Evolutionary conservation across 2,888 invertebrate genomes (phyloP).

Genomic region (Eupithecia inturbata): DNA sequence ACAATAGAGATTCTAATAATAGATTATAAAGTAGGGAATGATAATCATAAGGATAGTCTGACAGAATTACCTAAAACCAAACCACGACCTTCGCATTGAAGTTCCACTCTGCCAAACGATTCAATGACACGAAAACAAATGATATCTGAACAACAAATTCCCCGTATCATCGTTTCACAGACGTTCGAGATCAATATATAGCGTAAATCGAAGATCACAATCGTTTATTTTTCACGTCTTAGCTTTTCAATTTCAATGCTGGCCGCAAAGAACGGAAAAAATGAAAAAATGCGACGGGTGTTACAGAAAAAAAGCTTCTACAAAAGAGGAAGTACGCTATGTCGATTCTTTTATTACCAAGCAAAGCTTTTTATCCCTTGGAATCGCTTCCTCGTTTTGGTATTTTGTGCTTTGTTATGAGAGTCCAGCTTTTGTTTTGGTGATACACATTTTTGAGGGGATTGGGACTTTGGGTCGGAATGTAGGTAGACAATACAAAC

Average conservation of each 20-base stretch:
- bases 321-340: constrained; percentile 18
- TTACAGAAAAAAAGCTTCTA: constrained; percentile 13
- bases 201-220: constrained; percentile 1
- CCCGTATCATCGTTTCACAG: constrained; percentile 2
- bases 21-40: no score
- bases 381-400: constrained; percentile 16
- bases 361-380: constrained; percentile 28
- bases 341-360: constrained; percentile 28
- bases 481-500: background rate
- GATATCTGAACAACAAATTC: constrained; percentile 1
- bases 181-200: background rate
- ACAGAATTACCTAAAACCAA: background rate
- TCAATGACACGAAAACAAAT: constrained; percentile 1
- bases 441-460: constrained; percentile 6
- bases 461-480: background rate
- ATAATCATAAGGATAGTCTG: background rate
- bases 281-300: constrained; percentile 9
- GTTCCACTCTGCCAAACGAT: background rate
- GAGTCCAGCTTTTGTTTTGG: constrained; percentile 15
- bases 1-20: no score
- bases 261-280: constrained; percentile 5
- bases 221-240: constrained; percentile 17
- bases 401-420: constrained; percentile 17
- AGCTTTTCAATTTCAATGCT: constrained; percentile 21
- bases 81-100: background rate